Evolutionary conservation across 2,888 invertebrate species (phyloP).

Genomic region (Meliscaeva auricollis): DNA sequence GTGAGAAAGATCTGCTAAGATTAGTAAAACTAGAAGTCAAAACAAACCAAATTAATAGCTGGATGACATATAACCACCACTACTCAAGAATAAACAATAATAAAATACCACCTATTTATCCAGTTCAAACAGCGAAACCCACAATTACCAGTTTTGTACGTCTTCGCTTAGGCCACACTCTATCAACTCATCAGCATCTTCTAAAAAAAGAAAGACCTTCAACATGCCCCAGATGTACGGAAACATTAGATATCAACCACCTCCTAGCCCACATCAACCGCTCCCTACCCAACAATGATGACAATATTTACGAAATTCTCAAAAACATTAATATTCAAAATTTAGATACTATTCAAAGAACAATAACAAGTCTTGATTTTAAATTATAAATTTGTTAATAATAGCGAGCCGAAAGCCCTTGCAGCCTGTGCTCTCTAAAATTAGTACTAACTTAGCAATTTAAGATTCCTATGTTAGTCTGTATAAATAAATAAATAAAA

Average conservation of each 20-base stretch:
- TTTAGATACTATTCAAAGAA: constrained; percentile 3
- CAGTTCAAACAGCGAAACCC: background rate
- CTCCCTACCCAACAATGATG: background rate
- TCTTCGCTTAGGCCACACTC: background rate
- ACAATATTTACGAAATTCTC: background rate
- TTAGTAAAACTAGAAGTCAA: background rate
- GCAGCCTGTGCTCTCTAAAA: constrained; percentile 4
- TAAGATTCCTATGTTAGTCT: constrained; percentile 2
- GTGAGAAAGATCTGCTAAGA: background rate
- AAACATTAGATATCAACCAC: constrained; percentile 1
- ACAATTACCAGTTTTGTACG: constrained; percentile 1
- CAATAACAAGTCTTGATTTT: background rate
- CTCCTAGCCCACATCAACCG: constrained; percentile 6
- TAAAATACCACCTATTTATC: background rate
- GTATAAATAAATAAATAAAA: constrained; percentile 2
- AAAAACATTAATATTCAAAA: background rate
- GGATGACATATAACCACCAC: background rate
- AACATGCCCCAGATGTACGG: background rate
- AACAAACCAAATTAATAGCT: background rate
- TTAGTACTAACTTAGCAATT: constrained; percentile 3
- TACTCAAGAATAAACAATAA: background rate
- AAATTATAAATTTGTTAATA: background rate
- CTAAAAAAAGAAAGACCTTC: background rate
- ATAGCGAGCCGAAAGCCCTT: background rate
- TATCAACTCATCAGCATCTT: background rate